These are phyloP conservation scores for Mormyrus hasselquistii DNA, from an alignment of 2,797 vertebrate genomes.

Conservation along the genomic window DNA sequence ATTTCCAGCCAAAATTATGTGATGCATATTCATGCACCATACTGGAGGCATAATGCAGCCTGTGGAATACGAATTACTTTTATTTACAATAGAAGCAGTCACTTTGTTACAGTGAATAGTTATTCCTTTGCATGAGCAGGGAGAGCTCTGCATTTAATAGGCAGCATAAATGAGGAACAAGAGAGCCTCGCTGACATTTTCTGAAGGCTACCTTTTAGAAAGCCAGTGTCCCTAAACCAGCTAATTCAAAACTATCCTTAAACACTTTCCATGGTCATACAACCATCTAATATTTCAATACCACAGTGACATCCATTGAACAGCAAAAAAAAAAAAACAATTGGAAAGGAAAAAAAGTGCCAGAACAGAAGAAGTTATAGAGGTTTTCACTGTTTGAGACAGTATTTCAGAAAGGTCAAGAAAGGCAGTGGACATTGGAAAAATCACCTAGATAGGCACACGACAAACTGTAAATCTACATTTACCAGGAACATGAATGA, in stretches of 20 bases:
- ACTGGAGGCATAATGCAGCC: background rate
- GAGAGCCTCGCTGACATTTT: background rate
- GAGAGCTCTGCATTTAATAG: background rate
- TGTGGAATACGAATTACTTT: background rate
- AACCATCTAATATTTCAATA: background rate
- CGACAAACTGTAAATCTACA: background rate
- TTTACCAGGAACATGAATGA: background rate
- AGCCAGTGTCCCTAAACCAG: background rate
- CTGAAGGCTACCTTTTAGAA: background rate
- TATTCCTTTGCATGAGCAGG: background rate
- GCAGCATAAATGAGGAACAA: background rate
- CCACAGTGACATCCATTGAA: background rate
- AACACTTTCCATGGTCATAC: background rate
- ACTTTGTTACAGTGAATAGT: background rate
- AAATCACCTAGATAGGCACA: background rate
- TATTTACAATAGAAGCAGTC: background rate
- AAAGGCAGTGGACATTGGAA: background rate
- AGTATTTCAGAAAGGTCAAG: background rate
- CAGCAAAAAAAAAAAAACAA: background rate
- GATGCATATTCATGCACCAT: conserved; percentile 1
- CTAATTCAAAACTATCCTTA: background rate
- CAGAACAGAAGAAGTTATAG: background rate
- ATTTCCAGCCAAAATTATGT: background rate
- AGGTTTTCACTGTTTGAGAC: background rate
- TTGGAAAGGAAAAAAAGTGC: background rate